A percentile compares a stretch with the other conserved stretches of the same genome.
phyloP scores from a whole-genome alignment of 2,888 invertebrate genomes.

The Beris morrisii region DNA sequence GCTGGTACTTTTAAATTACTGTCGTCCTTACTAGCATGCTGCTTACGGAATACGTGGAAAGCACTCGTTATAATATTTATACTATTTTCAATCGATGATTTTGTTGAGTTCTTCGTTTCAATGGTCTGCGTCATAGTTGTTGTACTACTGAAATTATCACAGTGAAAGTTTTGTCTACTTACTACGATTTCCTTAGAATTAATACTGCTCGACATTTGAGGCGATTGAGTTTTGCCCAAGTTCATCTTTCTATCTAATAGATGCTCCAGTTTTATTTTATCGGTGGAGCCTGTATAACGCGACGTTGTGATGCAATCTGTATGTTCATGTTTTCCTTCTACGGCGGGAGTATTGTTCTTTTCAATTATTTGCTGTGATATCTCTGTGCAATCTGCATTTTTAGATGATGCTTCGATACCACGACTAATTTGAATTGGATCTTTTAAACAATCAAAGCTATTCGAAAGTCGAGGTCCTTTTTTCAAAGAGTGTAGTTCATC shows the following conservation, averaged over 20 bases:
- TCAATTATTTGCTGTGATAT: no score
- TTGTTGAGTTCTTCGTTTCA: background rate
- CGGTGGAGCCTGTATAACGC: background rate
- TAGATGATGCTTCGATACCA: no score
- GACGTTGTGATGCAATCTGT: background rate
- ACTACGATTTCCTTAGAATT: slow-evolving; percentile 16
- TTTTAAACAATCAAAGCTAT: no score
- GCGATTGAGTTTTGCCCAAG: background rate
- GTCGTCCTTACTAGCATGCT: background rate
- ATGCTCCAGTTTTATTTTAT: background rate
- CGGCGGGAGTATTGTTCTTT: no score
- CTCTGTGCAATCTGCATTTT: no score
- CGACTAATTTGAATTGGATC: no score
- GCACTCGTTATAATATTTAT: slow-evolving; percentile 7
- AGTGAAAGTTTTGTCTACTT: slow-evolving; percentile 5
- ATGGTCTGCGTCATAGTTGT: background rate
- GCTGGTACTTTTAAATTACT: background rate
- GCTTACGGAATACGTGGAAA: slow-evolving; percentile 7
- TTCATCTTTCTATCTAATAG: slow-evolving; percentile 15
- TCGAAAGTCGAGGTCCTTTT: no score
- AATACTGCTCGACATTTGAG: slow-evolving; percentile 21
- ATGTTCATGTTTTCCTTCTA: no score
- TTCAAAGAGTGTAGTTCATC: no score
- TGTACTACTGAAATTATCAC: slow-evolving; percentile 13
- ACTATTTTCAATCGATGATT: slow-evolving; percentile 2